Evolutionary conservation across 2,113 vertebrate species (phyloP).

Genomic region (Morone chrysops): DNA sequence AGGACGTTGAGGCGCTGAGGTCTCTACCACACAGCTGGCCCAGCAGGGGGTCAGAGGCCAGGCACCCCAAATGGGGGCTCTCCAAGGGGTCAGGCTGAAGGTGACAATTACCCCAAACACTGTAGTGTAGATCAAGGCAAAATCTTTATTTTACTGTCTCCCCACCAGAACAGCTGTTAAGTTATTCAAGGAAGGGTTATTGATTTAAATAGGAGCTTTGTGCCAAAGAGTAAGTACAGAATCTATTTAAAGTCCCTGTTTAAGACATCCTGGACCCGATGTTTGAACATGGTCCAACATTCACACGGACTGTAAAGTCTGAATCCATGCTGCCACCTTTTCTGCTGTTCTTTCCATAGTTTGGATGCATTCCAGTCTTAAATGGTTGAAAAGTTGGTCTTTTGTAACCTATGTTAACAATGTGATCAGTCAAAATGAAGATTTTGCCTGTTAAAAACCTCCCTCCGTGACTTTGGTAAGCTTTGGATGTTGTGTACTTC

Average conservation of each 20-base stretch:
- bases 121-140: slow-evolving; percentile 85
- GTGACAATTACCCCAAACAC: slow-evolving; percentile 86
- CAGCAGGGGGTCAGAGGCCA: slow-evolving; percentile 72
- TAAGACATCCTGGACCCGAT: background rate
- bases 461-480: slow-evolving; percentile 85
- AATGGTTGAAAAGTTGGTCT: slow-evolving; percentile 20
- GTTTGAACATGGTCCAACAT: slow-evolving; percentile 23
- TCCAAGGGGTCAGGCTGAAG: slow-evolving; percentile 87
- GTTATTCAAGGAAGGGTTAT: background rate
- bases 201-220: slow-evolving; percentile 11
- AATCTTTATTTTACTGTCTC: slow-evolving; percentile 84
- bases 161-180: slow-evolving; percentile 31
- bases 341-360: background rate
- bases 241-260: slow-evolving; percentile 3
- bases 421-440: slow-evolving; percentile 80
- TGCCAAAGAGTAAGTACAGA: slow-evolving; percentile 22
- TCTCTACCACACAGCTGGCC: slow-evolving; percentile 78
- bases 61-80: slow-evolving; percentile 76
- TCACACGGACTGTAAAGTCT: background rate
- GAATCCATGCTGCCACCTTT: slow-evolving; percentile 21
- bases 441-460: slow-evolving; percentile 83
- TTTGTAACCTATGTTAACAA: slow-evolving; percentile 28
- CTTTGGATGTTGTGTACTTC: slow-evolving; percentile 86
- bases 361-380: background rate
- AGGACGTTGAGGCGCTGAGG: slow-evolving; percentile 77